These are phyloP conservation scores for Eleginops maclovinus DNA, from an alignment of 2,113 vertebrate species.

Conservation along the genomic window DNA sequence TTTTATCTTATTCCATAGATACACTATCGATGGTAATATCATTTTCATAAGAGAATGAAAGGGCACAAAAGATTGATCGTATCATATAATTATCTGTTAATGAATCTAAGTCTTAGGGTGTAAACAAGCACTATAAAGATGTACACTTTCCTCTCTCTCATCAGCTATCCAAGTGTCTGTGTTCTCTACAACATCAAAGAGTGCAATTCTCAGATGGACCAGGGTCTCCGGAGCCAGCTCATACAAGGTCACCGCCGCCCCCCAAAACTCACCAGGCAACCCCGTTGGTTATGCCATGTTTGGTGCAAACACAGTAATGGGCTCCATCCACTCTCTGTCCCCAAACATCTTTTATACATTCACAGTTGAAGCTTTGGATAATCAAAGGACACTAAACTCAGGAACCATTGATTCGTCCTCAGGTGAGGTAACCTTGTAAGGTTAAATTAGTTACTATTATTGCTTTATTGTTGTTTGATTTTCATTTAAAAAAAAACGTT, in stretches of 20 bases:
- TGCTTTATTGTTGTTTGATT: not conserved
- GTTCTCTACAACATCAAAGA: conserved; percentile 81
- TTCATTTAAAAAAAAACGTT: not conserved
- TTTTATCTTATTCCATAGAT: conserved; percentile 8
- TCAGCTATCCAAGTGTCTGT: conserved; percentile 62
- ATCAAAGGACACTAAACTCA: conserved; percentile 57
- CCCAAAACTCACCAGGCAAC: conserved; percentile 39
- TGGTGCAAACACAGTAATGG: conserved; percentile 81
- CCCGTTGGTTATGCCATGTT: conserved; percentile 70
- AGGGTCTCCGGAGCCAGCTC: conserved; percentile 76
- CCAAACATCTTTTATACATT: conserved; percentile 75
- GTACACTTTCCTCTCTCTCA: not conserved
- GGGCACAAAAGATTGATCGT: not conserved
- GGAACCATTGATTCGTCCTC: conserved; percentile 61
- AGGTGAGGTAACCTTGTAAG: conserved; percentile 66
- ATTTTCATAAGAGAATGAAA: not conserved
- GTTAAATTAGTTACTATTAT: not conserved
- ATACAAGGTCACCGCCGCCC: conserved; percentile 80
- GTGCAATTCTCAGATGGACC: conserved; percentile 76
- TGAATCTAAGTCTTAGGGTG: not conserved
- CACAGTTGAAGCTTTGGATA: conserved; percentile 78
- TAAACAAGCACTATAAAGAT: not conserved
- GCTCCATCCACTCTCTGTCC: conserved; percentile 77
- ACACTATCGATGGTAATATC: not conserved
- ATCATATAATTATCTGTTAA: not conserved